Conservation (phyloP, 53 echinoderm and acorn worm species). For the Temnopleurus reevesii region DNA sequence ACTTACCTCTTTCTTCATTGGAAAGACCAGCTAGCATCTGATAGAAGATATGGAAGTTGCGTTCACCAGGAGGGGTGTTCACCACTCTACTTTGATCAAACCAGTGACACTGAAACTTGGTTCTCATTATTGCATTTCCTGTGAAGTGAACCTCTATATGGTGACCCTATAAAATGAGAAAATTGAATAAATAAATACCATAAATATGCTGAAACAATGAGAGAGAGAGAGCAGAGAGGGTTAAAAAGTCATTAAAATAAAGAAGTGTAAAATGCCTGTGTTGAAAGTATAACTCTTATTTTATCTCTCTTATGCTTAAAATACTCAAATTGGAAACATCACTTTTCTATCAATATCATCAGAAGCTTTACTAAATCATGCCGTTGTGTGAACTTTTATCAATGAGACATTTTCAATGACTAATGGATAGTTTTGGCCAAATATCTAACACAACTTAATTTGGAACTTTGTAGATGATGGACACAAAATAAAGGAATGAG, state of each 20-base stretch:
- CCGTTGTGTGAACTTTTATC: no score
- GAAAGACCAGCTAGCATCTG: slow-evolving; percentile 93
- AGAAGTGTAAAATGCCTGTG: no score
- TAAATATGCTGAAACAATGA: background rate
- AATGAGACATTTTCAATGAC: no score
- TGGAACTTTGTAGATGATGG: no score
- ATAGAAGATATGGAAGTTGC: slow-evolving; percentile 91
- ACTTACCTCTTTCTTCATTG: slow-evolving; percentile 90
- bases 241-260: no score
- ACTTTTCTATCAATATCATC: no score
- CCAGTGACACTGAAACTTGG: slow-evolving; percentile 89
- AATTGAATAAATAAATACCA: background rate
- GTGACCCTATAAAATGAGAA: slow-evolving; percentile 67
- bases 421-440: no score
- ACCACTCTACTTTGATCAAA: slow-evolving; percentile 88
- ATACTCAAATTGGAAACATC: no score
- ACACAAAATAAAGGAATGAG: background rate
- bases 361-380: no score
- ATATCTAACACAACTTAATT: no score
- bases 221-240: background rate
- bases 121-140: slow-evolving; percentile 75
- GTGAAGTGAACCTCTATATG: slow-evolving; percentile 82
- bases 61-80: slow-evolving; percentile 67
- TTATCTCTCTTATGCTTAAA: no score
- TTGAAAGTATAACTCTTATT: no score